phyloP scores from a whole-genome alignment of 2,888 invertebrate species.

The Phasia obesa region DNA sequence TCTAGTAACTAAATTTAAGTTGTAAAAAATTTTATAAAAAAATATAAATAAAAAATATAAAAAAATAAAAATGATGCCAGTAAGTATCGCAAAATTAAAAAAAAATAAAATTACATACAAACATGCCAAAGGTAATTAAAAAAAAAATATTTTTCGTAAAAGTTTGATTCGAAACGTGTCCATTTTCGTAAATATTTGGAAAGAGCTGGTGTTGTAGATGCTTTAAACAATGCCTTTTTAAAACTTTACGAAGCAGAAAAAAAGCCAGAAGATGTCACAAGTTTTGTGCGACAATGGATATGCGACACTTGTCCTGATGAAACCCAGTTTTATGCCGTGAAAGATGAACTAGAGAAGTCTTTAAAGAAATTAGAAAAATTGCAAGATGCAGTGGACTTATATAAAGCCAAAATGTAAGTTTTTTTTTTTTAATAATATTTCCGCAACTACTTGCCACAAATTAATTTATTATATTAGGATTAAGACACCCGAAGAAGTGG shows the following conservation, averaged over 20 bases:
- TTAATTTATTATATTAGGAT: constrained; percentile 74
- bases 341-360: constrained; percentile 79
- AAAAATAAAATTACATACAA: not conserved
- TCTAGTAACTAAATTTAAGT: too few relatives aligned
- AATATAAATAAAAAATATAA: not conserved
- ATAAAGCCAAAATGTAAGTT: constrained; percentile 79
- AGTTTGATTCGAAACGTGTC: constrained; percentile 82
- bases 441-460: too few relatives aligned
- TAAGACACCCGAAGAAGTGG: constrained; percentile 80
- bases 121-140: too few relatives aligned
- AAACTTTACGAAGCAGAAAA: constrained; percentile 82
- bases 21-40: too few relatives aligned
- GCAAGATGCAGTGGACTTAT: constrained; percentile 79
- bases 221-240: constrained; percentile 81
- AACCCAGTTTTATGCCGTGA: constrained; percentile 79
- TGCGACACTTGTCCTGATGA: constrained; percentile 81
- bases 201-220: constrained; percentile 81
- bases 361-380: constrained; percentile 76
- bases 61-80: constrained; percentile 1
- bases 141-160: too few relatives aligned
- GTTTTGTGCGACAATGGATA: constrained; percentile 81
- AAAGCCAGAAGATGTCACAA: constrained; percentile 82
- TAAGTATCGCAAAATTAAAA: not conserved
- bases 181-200: constrained; percentile 82
- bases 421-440: not conserved